A percentile compares a stretch with the other conserved stretches of the same genome.
Evolutionary conservation across 2,888 invertebrate genomes (phyloP).

Genomic region (Neoitamus cyanurus): DNA sequence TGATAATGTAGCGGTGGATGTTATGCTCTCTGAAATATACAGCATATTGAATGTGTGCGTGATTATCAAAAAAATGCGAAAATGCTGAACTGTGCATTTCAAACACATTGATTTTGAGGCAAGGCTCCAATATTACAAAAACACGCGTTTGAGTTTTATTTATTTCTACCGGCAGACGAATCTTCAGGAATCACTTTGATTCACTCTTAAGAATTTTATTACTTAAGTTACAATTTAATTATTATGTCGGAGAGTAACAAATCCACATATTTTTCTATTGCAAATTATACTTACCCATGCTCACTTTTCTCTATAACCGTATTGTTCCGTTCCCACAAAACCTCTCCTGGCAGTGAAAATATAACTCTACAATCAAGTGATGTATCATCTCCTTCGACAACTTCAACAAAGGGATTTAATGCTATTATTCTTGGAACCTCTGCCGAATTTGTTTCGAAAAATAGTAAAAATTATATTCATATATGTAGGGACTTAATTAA

Average conservation of each 20-base stretch:
- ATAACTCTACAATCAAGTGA: slow-evolving; percentile 71
- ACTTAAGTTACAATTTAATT: too few species aligned
- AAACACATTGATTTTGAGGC: too few species aligned
- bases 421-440: slow-evolving; percentile 70
- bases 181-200: too few species aligned
- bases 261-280: too few species aligned
- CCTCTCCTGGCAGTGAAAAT: slow-evolving; percentile 72
- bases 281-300: neutral
- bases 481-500: neutral
- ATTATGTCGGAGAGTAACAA: too few species aligned
- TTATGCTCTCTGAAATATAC: slow-evolving; percentile 45
- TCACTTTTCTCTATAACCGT: neutral
- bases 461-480: neutral
- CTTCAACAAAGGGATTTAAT: slow-evolving; percentile 61
- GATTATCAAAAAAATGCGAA: too few species aligned
- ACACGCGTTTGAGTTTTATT: too few species aligned
- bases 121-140: too few species aligned
- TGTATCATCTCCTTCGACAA: slow-evolving; percentile 64
- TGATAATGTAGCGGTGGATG: slow-evolving; percentile 46
- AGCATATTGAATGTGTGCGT: too few species aligned
- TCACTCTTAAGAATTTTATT: too few species aligned
- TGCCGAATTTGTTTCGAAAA: slow-evolving; percentile 57
- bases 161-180: too few species aligned
- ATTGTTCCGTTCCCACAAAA: slow-evolving; percentile 48
- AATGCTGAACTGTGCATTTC: too few species aligned